phyloP scores from a whole-genome alignment of 2,113 vertebrate genomes.

The Tachuris rubrigastra region DNA sequence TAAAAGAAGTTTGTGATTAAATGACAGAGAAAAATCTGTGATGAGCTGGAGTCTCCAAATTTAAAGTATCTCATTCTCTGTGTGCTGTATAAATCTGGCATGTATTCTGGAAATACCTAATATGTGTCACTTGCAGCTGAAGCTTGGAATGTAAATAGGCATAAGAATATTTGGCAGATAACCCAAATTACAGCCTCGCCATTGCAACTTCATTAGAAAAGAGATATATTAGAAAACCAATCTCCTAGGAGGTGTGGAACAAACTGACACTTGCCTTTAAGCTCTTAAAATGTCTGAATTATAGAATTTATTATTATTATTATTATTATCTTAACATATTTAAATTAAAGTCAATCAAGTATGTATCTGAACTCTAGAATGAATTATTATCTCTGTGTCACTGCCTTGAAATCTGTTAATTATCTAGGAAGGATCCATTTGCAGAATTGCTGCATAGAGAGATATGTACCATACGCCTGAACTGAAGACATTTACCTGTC shows the following conservation, averaged over 20 bases:
- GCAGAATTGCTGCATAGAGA: background rate
- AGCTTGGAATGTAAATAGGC: background rate
- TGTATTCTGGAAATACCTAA: slow-evolving; percentile 6
- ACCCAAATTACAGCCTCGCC: background rate
- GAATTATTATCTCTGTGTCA: slow-evolving; percentile 21
- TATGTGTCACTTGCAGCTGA: background rate
- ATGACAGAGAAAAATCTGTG: background rate
- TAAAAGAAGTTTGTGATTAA: background rate
- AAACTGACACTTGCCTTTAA: slow-evolving; percentile 30
- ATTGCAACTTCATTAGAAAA: background rate
- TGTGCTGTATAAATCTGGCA: background rate
- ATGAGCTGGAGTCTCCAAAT: background rate
- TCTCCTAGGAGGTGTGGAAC: background rate
- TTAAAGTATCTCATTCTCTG: background rate
- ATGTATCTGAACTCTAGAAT: slow-evolving; percentile 23
- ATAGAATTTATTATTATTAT: slow-evolving; percentile 22
- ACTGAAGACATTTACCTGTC: slow-evolving; percentile 23
- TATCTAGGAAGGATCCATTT: slow-evolving; percentile 23
- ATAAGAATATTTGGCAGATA: slow-evolving; percentile 21
- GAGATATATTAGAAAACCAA: slow-evolving; percentile 1
- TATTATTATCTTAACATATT: background rate
- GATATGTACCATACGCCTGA: background rate
- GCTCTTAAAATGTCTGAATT: slow-evolving; percentile 7
- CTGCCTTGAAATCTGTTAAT: slow-evolving; percentile 38
- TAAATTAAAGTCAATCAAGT: slow-evolving; percentile 39